A percentile compares a stretch with the other conserved stretches of the same genome.
These are phyloP conservation scores for Allobates femoralis DNA, from an alignment of 2,797 vertebrate genomes.

Conservation along the genomic window DNA sequence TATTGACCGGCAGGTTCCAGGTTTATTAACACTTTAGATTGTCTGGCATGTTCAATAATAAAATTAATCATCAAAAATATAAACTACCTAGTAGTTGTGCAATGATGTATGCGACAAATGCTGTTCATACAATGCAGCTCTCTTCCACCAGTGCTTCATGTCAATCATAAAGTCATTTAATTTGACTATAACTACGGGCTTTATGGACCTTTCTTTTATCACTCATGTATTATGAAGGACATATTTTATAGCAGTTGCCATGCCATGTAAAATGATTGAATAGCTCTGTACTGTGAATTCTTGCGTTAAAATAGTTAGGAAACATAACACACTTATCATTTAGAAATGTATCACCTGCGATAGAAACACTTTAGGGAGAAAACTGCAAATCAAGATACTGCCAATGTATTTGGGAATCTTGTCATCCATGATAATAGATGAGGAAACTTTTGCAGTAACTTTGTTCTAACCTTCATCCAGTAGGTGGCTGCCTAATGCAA, in stretches of 20 bases:
- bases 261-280: background rate
- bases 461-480: constrained; percentile 37
- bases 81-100: too few species aligned
- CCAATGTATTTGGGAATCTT: background rate
- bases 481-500: constrained; percentile 57
- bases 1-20: too few species aligned
- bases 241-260: background rate
- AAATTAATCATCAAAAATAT: too few species aligned
- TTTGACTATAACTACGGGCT: background rate
- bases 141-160: too few species aligned
- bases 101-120: too few species aligned
- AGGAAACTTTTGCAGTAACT: background rate
- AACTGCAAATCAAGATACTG: background rate
- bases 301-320: background rate
- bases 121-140: too few species aligned
- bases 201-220: background rate
- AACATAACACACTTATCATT: background rate
- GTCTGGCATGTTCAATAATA: too few species aligned
- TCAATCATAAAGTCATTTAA: background rate
- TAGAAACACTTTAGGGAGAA: background rate
- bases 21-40: too few species aligned
- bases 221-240: background rate
- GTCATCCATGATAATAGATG: background rate
- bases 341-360: background rate
- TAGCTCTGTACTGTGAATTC: background rate